Percentiles rank a stretch among this genome's conserved stretches.
These are phyloP conservation scores for Anolis apletophallus DNA, from an alignment of 2,797 vertebrate genomes.

Conservation along the genomic window DNA sequence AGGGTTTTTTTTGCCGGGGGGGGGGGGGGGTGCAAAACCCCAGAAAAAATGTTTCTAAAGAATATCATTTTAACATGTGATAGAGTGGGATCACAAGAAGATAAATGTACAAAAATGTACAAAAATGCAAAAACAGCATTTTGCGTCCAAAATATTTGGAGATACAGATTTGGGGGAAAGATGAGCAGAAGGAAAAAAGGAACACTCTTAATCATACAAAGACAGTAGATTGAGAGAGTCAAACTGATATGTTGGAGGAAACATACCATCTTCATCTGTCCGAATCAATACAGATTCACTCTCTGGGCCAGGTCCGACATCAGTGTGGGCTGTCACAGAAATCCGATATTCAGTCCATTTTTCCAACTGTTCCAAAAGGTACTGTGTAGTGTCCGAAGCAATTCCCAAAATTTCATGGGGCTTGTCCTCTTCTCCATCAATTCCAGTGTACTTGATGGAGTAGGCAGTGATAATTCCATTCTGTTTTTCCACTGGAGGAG, in stretches of 20 bases:
- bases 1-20: slow-evolving; percentile 12
- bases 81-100: slow-evolving; percentile 48
- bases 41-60: slow-evolving; percentile 54
- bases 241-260: slow-evolving; percentile 80
- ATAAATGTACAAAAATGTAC: neutral
- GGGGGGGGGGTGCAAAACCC: neutral
- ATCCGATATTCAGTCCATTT: slow-evolving; percentile 99
- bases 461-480: slow-evolving; percentile 96
- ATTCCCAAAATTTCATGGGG: slow-evolving; percentile 86
- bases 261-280: slow-evolving; percentile 99
- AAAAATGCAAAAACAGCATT: slow-evolving; percentile 56
- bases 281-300: slow-evolving; percentile 93
- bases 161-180: slow-evolving; percentile 63
- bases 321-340: slow-evolving; percentile 94
- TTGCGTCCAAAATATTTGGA: slow-evolving; percentile 68
- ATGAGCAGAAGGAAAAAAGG: slow-evolving; percentile 68
- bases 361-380: slow-evolving; percentile 98
- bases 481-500: slow-evolving; percentile 91
- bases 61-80: slow-evolving; percentile 45
- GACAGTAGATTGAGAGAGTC: slow-evolving; percentile 77
- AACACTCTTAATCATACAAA: slow-evolving; percentile 73
- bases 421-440: slow-evolving; percentile 90
- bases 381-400: slow-evolving; percentile 87
- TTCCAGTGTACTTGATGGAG: slow-evolving; percentile 88
- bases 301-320: slow-evolving; percentile 96